Conservation (phyloP, 2,888 invertebrate species). For the Lingula anatina region DNA sequence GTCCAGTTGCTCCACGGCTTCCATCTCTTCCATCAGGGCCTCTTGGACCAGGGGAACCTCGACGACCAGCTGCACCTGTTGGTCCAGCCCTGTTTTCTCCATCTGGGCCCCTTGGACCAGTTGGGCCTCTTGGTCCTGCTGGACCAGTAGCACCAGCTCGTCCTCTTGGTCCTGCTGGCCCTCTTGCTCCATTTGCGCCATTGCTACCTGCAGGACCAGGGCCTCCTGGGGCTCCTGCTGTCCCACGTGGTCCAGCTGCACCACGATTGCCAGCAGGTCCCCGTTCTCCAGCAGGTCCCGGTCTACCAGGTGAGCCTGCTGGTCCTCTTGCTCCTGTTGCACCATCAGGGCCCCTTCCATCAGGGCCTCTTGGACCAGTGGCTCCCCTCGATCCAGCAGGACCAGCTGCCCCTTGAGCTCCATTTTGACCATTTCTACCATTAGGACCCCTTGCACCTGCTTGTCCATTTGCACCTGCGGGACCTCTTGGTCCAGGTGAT, state of each 20-base stretch:
- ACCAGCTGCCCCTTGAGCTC: slow-evolving; percentile 58
- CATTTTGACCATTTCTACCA: no score
- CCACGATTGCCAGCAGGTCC: no score
- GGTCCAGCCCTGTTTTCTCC: no score
- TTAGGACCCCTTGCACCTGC: not conserved
- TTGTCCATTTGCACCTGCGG: no score
- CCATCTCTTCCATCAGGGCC: no score
- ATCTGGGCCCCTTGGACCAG: no score
- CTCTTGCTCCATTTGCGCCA: slow-evolving; percentile 40
- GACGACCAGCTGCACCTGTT: no score
- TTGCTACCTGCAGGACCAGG: not conserved
- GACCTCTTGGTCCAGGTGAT: slow-evolving; percentile 11
- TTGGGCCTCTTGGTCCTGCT: slow-evolving; percentile 30
- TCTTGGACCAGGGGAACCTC: no score
- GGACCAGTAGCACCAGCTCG: slow-evolving; percentile 67
- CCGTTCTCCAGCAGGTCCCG: no score
- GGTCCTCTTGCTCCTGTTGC: slow-evolving; percentile 60
- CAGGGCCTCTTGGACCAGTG: slow-evolving; percentile 57
- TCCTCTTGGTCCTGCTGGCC: slow-evolving; percentile 68
- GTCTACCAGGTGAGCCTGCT: slow-evolving; percentile 4
- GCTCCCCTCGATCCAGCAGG: slow-evolving; percentile 76
- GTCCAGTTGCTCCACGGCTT: no score
- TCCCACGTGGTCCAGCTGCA: no score
- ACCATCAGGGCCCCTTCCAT: slow-evolving; percentile 56
- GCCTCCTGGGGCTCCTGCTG: not conserved